These are phyloP conservation scores for Diplosoma virens DNA, from an alignment of 23 tunicate genomes.

Conservation along the genomic window DNA sequence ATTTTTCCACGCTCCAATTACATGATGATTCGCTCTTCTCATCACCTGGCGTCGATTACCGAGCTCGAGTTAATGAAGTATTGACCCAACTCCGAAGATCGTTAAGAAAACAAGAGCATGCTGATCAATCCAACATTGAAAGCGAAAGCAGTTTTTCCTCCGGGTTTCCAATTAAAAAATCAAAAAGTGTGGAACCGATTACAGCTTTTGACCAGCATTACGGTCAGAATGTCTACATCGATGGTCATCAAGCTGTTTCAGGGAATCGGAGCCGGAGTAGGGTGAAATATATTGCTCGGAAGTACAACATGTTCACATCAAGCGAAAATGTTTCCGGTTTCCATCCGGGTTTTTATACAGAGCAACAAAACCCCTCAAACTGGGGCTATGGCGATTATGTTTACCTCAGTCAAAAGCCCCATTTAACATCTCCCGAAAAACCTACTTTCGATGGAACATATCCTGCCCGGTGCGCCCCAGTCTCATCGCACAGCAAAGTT, in stretches of 20 bases:
- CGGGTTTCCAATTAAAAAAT: conserved; percentile 11
- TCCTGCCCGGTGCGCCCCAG: background rate
- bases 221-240: too few relatives aligned
- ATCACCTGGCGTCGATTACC: conserved; percentile 41
- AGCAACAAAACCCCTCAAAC: background rate
- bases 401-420: conserved; percentile 24
- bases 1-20: background rate
- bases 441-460: background rate
- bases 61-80: conserved; percentile 41
- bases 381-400: conserved; percentile 42
- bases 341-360: background rate
- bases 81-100: conserved; percentile 48
- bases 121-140: background rate
- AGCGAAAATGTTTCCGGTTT: conserved; percentile 46
- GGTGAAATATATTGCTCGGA: conserved; percentile 59
- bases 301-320: conserved; percentile 66
- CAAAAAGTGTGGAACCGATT: conserved; percentile 8
- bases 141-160: background rate
- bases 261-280: conserved; percentile 66
- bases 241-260: too few relatives aligned
- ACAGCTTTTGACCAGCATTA: background rate
- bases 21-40: background rate
- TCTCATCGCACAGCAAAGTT: background rate
- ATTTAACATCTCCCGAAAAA: background rate
- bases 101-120: background rate